Evolutionary conservation across 2,113 vertebrate species (phyloP).

Genomic region (Corythaixoides concolor): DNA sequence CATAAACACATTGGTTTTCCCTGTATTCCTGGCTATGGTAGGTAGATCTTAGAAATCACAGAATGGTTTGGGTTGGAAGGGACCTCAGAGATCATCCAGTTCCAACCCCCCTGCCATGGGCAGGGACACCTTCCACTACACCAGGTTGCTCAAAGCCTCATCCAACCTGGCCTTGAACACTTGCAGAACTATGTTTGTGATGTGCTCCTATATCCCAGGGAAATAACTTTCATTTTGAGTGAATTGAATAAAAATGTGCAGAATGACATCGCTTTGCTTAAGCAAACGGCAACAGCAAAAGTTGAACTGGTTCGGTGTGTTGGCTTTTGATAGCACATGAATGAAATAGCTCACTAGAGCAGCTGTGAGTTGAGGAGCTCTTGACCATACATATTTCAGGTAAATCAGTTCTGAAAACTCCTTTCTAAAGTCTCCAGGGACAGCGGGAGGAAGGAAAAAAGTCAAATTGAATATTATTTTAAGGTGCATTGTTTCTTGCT

Average conservation of each 20-base stretch:
- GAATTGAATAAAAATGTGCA: background rate
- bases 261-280: background rate
- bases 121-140: too few species aligned
- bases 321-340: conserved; percentile 27
- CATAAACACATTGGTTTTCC: accelerated
- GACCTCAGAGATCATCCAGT: too few species aligned
- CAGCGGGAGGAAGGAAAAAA: background rate
- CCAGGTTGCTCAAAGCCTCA: too few species aligned
- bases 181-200: background rate
- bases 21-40: background rate
- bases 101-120: too few species aligned
- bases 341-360: conserved; percentile 22
- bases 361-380: background rate
- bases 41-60: background rate
- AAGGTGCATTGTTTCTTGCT: background rate
- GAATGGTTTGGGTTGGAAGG: too few species aligned
- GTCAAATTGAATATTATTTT: conserved; percentile 19
- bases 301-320: background rate
- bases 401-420: conserved; percentile 11
- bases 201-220: background rate
- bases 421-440: background rate
- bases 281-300: background rate
- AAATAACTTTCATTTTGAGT: background rate
- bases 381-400: background rate
- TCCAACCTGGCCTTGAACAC: too few species aligned